Conservation (phyloP, 1,140 invertebrate species). For the Lamellibrachia luymesi region DNA sequence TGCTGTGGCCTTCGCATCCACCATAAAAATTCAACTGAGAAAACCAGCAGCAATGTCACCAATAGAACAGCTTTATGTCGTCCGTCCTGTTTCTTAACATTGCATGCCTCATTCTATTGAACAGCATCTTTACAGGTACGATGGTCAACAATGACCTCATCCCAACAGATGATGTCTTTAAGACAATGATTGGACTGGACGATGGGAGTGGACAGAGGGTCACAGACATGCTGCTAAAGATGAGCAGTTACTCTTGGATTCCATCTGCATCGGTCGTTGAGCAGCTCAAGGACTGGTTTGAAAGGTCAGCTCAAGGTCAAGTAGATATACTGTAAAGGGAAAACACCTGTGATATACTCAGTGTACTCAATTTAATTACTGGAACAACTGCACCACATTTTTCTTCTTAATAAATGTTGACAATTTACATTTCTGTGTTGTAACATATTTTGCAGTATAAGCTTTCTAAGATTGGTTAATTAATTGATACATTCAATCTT, state of each 20-base stretch:
- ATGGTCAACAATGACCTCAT: not conserved
- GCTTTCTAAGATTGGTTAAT: too few species aligned
- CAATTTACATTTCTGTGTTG: too few species aligned
- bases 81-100: slow-evolving; percentile 10
- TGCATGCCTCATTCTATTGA: not conserved
- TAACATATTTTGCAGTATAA: too few species aligned
- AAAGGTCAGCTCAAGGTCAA: not conserved
- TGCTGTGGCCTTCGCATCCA: too few species aligned
- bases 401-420: too few species aligned
- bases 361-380: not conserved
- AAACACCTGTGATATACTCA: not conserved
- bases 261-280: not conserved
- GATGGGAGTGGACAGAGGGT: not conserved
- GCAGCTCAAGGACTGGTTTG: not conserved
- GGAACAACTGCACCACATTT: not conserved
- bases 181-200: not conserved
- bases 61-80: not conserved
- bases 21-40: too few species aligned
- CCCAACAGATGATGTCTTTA: not conserved
- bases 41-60: too few species aligned
- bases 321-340: not conserved
- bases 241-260: not conserved
- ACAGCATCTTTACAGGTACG: not conserved
- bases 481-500: too few species aligned
- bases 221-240: not conserved